Evolutionary conservation across 2,888 invertebrate genomes (phyloP).

Genomic region (Cylloceria caligata): DNA sequence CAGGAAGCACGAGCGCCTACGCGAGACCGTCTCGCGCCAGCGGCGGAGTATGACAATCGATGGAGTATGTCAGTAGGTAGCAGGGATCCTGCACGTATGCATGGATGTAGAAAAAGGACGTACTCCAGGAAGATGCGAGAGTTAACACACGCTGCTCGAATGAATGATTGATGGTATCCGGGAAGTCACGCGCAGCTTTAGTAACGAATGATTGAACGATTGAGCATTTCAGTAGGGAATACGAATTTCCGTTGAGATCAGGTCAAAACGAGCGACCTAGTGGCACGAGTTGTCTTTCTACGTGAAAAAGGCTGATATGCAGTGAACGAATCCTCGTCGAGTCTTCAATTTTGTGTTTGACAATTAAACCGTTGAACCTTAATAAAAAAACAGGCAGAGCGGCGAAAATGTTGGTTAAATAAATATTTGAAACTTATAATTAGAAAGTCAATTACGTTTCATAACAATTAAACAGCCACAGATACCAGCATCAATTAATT

Average conservation of each 20-base stretch:
- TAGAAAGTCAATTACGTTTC: not conserved
- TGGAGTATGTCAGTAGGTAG: constrained; percentile 11
- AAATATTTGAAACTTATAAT: not conserved
- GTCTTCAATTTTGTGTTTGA: not conserved
- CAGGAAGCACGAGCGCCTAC: constrained; percentile 33
- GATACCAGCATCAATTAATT: not conserved
- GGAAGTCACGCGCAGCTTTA: constrained; percentile 52
- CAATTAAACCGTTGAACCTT: not conserved
- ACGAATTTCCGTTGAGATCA: constrained; percentile 70
- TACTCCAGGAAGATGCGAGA: constrained; percentile 40
- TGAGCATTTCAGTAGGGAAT: constrained; percentile 44
- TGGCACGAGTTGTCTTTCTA: constrained; percentile 33
- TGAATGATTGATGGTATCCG: constrained; percentile 74
- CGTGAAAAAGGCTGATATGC: constrained; percentile 12
- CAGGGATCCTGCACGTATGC: constrained; percentile 22
- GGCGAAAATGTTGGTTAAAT: not conserved
- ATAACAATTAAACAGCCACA: not conserved
- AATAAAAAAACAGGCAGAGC: not conserved
- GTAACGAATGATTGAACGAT: constrained; percentile 75
- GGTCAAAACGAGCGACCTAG: constrained; percentile 40
- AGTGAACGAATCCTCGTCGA: not conserved
- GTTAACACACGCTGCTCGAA: constrained; percentile 51
- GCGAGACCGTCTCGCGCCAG: constrained; percentile 28
- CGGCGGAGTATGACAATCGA: constrained; percentile 50
- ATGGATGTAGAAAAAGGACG: constrained; percentile 27